Percentiles rank a stretch among this genome's conserved stretches.
Evolutionary conservation across 2,888 invertebrate species (phyloP).

Genomic region (Choreutis nemorana): DNA sequence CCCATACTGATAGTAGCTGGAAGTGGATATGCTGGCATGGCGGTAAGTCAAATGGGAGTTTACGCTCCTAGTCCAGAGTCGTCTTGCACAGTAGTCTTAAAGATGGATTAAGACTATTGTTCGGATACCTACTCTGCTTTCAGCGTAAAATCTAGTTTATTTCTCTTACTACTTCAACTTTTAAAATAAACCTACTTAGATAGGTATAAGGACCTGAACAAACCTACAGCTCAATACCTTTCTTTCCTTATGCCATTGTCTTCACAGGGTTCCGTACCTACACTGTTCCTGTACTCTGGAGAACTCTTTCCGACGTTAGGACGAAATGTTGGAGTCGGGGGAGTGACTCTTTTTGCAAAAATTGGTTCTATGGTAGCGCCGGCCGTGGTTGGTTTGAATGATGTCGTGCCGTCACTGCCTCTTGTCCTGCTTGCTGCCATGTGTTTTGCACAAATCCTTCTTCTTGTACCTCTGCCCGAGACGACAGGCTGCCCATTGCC

Average conservation of each 20-base stretch:
- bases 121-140: too few species aligned
- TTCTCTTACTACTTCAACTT: too few species aligned
- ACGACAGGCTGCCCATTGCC: slow-evolving; percentile 51
- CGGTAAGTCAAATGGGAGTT: slow-evolving; percentile 65
- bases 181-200: too few species aligned
- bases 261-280: slow-evolving; percentile 56
- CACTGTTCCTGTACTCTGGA: slow-evolving; percentile 77
- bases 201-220: neutral
- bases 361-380: slow-evolving; percentile 77
- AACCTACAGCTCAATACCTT: too few species aligned
- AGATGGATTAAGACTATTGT: too few species aligned
- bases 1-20: slow-evolving; percentile 66
- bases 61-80: too few species aligned
- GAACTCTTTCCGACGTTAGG: slow-evolving; percentile 82
- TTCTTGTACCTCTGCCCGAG: slow-evolving; percentile 48
- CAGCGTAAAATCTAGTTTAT: too few species aligned
- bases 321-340: slow-evolving; percentile 78
- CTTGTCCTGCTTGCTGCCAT: slow-evolving; percentile 31
- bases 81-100: too few species aligned
- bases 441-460: slow-evolving; percentile 32
- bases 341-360: slow-evolving; percentile 77
- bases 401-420: slow-evolving; percentile 27
- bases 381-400: slow-evolving; percentile 32
- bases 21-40: slow-evolving; percentile 70
- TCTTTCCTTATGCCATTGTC: slow-evolving; percentile 1